phyloP scores from a whole-genome alignment of 2,113 vertebrate genomes.

The Cairina moschata region DNA sequence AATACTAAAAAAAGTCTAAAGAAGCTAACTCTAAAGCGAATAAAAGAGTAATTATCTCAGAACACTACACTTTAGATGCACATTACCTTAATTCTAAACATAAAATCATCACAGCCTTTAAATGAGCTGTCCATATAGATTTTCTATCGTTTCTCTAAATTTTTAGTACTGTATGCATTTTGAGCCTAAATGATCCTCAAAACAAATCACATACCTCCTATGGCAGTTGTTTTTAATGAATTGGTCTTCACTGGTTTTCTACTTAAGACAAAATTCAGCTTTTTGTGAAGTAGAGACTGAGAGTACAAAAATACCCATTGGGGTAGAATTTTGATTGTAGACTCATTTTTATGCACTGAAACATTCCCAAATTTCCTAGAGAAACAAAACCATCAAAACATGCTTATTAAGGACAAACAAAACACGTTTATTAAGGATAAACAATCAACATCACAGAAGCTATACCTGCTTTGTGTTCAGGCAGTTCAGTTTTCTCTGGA shows the following conservation, averaged over 20 bases:
- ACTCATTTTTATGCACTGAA: background rate
- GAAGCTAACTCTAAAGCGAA: conserved; percentile 4
- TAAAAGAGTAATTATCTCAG: background rate
- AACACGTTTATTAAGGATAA: background rate
- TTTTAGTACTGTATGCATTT: conserved; percentile 29
- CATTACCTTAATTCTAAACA: conserved; percentile 15
- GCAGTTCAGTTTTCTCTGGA: background rate
- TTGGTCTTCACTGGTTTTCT: conserved; percentile 12
- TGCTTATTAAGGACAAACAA: conserved; percentile 23
- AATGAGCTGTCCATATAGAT: background rate
- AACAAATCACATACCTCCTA: conserved; percentile 8
- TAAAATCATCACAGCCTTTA: background rate
- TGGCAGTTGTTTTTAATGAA: conserved; percentile 30
- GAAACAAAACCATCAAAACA: conserved; percentile 39
- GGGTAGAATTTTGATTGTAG: background rate
- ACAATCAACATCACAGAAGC: background rate
- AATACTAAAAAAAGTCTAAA: conserved; percentile 2
- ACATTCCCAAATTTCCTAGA: background rate
- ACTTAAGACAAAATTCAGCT: background rate
- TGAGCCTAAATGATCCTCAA: conserved; percentile 29
- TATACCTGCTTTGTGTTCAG: background rate
- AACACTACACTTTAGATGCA: background rate
- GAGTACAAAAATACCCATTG: background rate
- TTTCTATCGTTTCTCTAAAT: background rate
- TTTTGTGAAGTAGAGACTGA: background rate